Base-by-base conservation (phyloP, 2,888 invertebrate genomes). In the Cerceris rybyensis region DNA sequence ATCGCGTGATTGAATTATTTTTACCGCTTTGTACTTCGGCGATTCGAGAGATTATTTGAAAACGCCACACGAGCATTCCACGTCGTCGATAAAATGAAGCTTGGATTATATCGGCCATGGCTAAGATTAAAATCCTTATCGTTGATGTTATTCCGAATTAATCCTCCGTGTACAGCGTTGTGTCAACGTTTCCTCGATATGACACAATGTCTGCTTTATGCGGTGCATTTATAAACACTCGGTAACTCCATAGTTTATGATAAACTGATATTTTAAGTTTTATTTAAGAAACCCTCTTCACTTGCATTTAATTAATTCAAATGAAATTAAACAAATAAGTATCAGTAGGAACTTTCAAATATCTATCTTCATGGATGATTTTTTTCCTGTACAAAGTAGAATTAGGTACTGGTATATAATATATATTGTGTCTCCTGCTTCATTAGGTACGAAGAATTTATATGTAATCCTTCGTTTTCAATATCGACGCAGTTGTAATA, bases 111-210 rank as follows among this genome's bases (percentile, higher is more conserved):
- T 86, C 84, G 78, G 59, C 73, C 81, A 75, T 75, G 70, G 76
- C 73, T 85, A 77, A 82, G 86, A 86, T 86, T 83, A 85, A 85
- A 79, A 59, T 49, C 63, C 77, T 87, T 87, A 87, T 87, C 87
- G 28, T 42, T 59, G 69, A 73, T 80, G 82, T 81, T 82, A 80
- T 76, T 83, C 66, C 75, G 58, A 85, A 86, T 82, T 83, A 86
- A 86, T 84, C 82, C 75, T 55, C 68, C 68, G 71, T 73, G 75
- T 63, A 28, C 28, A 61, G 67, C 67, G 63, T 67, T 69, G 54
- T 69, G 65, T 60, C 76, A 17, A 65, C 67, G 76, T 70, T 64
- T 72, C 65, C 58, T 71, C 64, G 58, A 55, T 65, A 58, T 52
- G 55, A 41, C 57, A 55, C 7, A 76, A 72, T 28, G 60, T 58